Percentiles rank a stretch among this genome's conserved stretches.
Conservation (phyloP, 2,113 vertebrate genomes). For the Zapus hudsonius region DNA sequence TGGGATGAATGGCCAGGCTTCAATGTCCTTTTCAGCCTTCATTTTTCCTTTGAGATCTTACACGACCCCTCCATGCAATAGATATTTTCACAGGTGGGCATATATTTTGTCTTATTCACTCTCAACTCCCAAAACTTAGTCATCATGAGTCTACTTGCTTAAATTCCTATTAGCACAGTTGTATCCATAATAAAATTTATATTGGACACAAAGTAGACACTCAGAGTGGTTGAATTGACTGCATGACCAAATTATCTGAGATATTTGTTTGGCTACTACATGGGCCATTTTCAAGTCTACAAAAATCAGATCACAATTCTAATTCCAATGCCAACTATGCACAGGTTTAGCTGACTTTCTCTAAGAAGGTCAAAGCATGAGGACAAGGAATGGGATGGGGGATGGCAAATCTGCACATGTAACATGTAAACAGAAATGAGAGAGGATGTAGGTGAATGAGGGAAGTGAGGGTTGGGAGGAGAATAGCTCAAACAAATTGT, state of each 20-base stretch:
- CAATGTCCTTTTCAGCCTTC: neutral
- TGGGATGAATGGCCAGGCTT: neutral
- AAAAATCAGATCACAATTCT: neutral
- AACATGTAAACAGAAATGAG: no score
- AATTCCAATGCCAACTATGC: neutral
- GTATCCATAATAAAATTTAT: neutral
- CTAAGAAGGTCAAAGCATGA: neutral
- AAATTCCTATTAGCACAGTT: neutral
- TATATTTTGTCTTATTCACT: neutral
- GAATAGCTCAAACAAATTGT: no score
- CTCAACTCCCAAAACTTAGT: neutral
- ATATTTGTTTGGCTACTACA: neutral
- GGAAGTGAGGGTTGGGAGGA: no score
- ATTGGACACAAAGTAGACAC: neutral
- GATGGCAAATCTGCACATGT: no score
- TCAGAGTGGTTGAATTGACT: neutral
- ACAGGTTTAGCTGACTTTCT: neutral
- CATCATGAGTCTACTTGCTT: rapidly evolving
- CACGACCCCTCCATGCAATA: neutral
- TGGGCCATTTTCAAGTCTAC: neutral
- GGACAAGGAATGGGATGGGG: no score
- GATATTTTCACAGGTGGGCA: neutral
- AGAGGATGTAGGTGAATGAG: no score
- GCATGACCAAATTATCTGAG: neutral
- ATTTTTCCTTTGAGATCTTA: neutral